Conservation (phyloP, 2,888 invertebrate genomes). For the Proisotoma minuta region DNA sequence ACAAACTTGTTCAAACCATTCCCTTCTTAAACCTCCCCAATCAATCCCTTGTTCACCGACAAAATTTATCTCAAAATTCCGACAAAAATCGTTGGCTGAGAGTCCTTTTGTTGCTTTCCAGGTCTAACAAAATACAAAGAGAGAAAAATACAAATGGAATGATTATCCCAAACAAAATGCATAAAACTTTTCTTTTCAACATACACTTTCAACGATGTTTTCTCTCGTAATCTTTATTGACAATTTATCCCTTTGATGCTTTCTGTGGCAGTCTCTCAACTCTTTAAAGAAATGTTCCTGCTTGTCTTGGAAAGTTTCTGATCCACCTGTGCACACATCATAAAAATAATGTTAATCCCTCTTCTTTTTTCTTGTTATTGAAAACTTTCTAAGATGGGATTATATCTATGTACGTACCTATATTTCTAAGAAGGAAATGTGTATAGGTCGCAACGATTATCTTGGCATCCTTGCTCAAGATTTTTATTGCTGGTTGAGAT, state of each 20-base stretch:
- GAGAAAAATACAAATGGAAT: neutral
- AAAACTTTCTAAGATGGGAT: too few relatives aligned
- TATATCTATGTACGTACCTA: slow-evolving; percentile 60
- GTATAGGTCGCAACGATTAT: slow-evolving; percentile 90
- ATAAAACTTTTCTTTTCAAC: slow-evolving; percentile 45
- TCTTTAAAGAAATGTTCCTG: slow-evolving; percentile 73
- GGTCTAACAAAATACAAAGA: slow-evolving; percentile 52
- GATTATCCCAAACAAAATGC: neutral
- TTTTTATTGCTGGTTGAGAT: slow-evolving; percentile 76
- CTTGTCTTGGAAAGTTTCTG: slow-evolving; percentile 79
- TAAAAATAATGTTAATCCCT: too few relatives aligned
- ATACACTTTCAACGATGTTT: slow-evolving; percentile 71
- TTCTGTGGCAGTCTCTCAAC: slow-evolving; percentile 77
- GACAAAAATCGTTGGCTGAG: slow-evolving; percentile 86
- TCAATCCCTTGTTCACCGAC: slow-evolving; percentile 72
- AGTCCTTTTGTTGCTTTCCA: slow-evolving; percentile 82
- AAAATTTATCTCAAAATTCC: slow-evolving; percentile 87
- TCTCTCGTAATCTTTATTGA: slow-evolving; percentile 75
- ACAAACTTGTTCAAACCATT: slow-evolving; percentile 91
- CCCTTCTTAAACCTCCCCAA: slow-evolving; percentile 69
- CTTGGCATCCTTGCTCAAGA: slow-evolving; percentile 78
- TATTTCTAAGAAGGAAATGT: slow-evolving; percentile 83
- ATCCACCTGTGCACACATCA: slow-evolving; percentile 62
- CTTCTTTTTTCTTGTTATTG: too few relatives aligned
- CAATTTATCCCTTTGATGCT: slow-evolving; percentile 79